Conservation (phyloP, 37 sponge, comb jelly and placozoan species). For the Petrosia ficiformis region DNA sequence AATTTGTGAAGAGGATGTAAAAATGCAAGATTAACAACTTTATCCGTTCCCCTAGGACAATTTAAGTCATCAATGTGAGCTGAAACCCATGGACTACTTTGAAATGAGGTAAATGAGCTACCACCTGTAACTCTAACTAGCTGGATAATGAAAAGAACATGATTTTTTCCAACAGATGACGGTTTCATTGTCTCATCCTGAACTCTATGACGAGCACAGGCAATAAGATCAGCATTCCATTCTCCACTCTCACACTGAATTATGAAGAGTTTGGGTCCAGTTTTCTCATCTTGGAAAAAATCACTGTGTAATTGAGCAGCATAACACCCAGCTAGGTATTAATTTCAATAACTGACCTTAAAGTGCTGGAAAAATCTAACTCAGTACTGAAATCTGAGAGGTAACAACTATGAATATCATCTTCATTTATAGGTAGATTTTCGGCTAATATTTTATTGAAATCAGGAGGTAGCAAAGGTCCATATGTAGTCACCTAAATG, state of each 20-base stretch:
- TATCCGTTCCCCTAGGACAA: not conserved
- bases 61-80: not conserved
- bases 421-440: not conserved
- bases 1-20: not conserved
- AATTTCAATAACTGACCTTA: conserved; percentile 44
- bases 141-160: conserved; percentile 38
- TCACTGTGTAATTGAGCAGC: too few relatives aligned
- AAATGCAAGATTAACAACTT: not conserved
- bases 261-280: not conserved
- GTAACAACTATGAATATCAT: not conserved
- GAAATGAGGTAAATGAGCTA: conserved; percentile 5
- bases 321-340: not conserved
- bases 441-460: conserved; percentile 1
- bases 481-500: conserved; percentile 87
- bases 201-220: conserved; percentile 58
- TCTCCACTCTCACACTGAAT: conserved; percentile 25
- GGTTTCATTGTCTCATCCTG: conserved; percentile 25
- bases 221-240: conserved; percentile 47
- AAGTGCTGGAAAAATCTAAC: conserved; percentile 64
- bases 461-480: conserved; percentile 46
- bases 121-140: conserved; percentile 3
- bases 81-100: not conserved
- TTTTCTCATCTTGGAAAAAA: not conserved
- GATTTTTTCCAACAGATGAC: conserved; percentile 14
- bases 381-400: conserved; percentile 82